Evolutionary conservation across 2,113 vertebrate genomes (phyloP), one percentile per base, ranked within the genome.

Genomic region (Hydropotes inermis): DNA sequence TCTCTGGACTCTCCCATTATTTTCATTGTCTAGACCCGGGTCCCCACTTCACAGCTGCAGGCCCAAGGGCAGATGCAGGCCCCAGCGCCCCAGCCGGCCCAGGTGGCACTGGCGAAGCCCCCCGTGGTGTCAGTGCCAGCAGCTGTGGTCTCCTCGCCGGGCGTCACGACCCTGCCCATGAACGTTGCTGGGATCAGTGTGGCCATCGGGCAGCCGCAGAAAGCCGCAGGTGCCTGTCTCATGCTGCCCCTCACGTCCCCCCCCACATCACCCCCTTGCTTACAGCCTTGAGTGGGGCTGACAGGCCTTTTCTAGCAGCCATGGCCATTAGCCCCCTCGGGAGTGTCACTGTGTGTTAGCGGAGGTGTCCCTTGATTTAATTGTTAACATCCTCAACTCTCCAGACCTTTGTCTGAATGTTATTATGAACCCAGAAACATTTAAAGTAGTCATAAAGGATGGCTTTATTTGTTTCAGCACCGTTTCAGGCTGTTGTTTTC

Each of bases 71-170:
- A 99, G 97, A 98, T 99, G 90, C 99, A 99, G 84, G 96, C 98
- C 3, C 99, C 99, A 97, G 95, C 99, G 0, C 98, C 98, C 54
- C 99, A 99, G 82, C 99, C 99, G 0, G 99, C 99, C 3, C 99
- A 99, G 98, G 99, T 99, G 95, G 99, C 99, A 36, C 98, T 99
- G 97, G 99, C 99, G 19, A 99, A 99, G 97, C 99, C 99, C 64
- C 99, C 99, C 0, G 99, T 99, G 95, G 99, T 99, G 64, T 99
- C 99, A 1, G 98, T 99, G 50, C 99, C 99, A 0, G 98, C 99
- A 1, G 98, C 98, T 3, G 99, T 99, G 90, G 99, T 99, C 19
- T 99, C 99, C 47, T 99, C 99, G 0, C 98, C 99, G 0, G 99
- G 99, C 0, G 99, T 99, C 97, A 99, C 99, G 0, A 99, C 99